These are phyloP conservation scores for Lipotes vexillifer DNA, from an alignment of 2,113 vertebrate species.

Conservation along the genomic window DNA sequence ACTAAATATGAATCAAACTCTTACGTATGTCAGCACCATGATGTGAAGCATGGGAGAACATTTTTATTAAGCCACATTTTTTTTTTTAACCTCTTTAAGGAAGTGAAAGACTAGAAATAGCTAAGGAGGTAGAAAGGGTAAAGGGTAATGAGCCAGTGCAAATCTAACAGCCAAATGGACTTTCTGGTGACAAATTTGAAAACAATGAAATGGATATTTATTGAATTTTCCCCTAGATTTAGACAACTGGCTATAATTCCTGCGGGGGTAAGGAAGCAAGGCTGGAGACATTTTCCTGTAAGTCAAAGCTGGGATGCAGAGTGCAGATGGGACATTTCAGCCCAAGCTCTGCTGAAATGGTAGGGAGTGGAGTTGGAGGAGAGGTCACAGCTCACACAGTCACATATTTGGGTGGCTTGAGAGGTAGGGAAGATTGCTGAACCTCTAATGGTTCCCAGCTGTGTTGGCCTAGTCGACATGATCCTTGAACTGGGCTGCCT, in stretches of 20 bases:
- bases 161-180: background rate
- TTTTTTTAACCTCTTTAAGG: background rate
- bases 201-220: background rate
- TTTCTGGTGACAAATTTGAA: background rate
- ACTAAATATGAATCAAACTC: background rate
- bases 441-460: constrained; percentile 69
- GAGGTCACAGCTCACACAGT: constrained; percentile 37
- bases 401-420: constrained; percentile 54
- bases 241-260: background rate
- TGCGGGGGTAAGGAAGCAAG: background rate
- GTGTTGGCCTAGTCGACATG: constrained; percentile 54
- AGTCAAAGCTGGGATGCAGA: background rate
- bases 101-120: constrained; percentile 27
- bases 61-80: background rate
- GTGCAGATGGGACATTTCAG: constrained; percentile 1
- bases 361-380: background rate
- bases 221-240: background rate
- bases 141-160: background rate
- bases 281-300: background rate
- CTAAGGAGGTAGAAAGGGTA: background rate
- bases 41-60: background rate
- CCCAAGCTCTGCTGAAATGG: background rate
- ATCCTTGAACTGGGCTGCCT: constrained; percentile 44
- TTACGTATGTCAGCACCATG: background rate
- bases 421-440: constrained; percentile 25